Percentiles rank a stretch among this genome's conserved stretches.
These are phyloP conservation scores for Archips crataeganus DNA, from an alignment of 2,888 invertebrate species.

Conservation along the genomic window DNA sequence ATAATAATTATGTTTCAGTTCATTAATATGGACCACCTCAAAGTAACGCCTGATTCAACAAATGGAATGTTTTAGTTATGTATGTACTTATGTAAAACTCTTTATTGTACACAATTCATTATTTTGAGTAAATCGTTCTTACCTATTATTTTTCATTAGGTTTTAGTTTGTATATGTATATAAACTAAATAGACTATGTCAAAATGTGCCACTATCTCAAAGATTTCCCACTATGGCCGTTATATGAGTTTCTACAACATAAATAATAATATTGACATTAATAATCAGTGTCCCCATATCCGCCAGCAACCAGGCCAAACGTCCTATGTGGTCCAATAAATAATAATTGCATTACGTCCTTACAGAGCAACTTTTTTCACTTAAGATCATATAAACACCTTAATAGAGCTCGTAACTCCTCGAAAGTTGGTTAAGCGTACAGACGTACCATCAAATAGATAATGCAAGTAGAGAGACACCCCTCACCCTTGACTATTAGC, in stretches of 20 bases:
- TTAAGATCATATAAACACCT: conserved; percentile 28
- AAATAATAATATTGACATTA: background rate
- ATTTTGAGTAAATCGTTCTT: no score
- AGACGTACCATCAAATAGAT: conserved; percentile 2
- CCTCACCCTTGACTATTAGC: no score
- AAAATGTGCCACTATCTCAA: background rate
- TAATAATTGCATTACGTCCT: conserved; percentile 43
- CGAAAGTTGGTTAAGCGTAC: conserved; percentile 27
- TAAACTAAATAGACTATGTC: no score
- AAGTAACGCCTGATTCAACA: no score
- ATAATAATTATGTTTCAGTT: no score
- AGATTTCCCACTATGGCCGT: background rate
- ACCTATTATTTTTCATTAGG: no score
- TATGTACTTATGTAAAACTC: no score
- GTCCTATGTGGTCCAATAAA: conserved; percentile 36
- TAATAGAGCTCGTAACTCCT: conserved; percentile 27
- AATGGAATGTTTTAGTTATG: no score
- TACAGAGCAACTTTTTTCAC: conserved; percentile 33
- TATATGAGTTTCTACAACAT: background rate
- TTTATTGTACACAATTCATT: no score
- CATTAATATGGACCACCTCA: no score
- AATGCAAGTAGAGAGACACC: background rate
- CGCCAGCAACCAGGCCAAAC: conserved; percentile 30
- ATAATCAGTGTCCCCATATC: background rate
- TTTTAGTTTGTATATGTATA: no score